Conservation (phyloP, 1,140 invertebrate genomes). For the Listronotus oregonensis region DNA sequence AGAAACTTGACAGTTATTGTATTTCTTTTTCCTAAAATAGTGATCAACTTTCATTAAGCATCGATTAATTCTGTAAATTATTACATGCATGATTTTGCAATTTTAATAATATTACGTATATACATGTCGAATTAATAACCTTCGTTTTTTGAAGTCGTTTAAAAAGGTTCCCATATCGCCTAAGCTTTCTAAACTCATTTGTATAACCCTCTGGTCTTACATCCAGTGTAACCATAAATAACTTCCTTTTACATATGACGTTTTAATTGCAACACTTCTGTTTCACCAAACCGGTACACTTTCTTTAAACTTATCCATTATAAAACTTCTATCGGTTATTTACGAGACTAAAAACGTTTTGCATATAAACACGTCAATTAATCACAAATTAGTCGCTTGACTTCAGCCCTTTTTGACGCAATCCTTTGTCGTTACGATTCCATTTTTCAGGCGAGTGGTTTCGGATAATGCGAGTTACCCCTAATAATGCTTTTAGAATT, state of each 20-base stretch:
- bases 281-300: conserved; percentile 26
- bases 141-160: no score
- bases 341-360: conserved; percentile 15
- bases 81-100: no score
- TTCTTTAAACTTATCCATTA: conserved; percentile 2
- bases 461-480: conserved; percentile 26
- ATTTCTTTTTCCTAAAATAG: no score
- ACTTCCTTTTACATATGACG: conserved; percentile 5
- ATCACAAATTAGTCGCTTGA: conserved; percentile 34
- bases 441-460: conserved; percentile 31
- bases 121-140: no score
- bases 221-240: no score
- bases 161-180: no score
- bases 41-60: no score
- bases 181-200: no score
- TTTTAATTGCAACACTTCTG: conserved; percentile 20
- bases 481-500: conserved; percentile 33
- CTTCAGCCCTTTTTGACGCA: conserved; percentile 36
- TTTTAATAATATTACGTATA: no score
- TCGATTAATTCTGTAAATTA: no score
- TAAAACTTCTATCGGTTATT: background rate
- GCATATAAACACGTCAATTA: conserved; percentile 37
- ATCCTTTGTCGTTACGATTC: conserved; percentile 34
- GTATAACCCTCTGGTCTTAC: no score
- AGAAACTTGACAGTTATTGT: no score